Percentiles rank a stretch among this genome's conserved stretches.
Evolutionary conservation across 2,113 vertebrate species (phyloP).

Genomic region (Octodon degus): DNA sequence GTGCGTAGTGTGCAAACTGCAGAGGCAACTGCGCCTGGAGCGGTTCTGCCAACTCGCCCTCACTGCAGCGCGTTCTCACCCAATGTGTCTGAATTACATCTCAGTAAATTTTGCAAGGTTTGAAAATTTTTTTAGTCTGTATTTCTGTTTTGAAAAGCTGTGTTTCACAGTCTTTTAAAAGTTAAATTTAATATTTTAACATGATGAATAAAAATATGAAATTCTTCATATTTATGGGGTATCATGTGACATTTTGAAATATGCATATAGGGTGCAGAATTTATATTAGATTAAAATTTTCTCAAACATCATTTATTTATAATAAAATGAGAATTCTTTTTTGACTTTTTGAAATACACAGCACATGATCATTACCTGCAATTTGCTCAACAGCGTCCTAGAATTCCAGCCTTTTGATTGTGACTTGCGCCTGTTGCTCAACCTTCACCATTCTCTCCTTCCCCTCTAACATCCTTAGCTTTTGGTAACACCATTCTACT

Average conservation of each 20-base stretch:
- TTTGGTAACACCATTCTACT: background rate
- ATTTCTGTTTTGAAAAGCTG: background rate
- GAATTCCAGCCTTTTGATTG: background rate
- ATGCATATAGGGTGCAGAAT: background rate
- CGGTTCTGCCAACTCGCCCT: background rate
- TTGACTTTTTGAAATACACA: background rate
- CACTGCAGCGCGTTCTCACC: background rate
- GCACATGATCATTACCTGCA: background rate
- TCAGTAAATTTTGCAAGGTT: background rate
- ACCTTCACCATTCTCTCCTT: background rate
- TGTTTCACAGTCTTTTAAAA: background rate
- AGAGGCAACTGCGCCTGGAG: no score
- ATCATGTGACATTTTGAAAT: background rate
- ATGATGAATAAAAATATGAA: background rate
- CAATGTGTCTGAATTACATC: background rate
- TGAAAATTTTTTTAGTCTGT: background rate
- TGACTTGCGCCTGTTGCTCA: no score
- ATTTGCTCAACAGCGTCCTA: no score
- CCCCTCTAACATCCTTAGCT: no score
- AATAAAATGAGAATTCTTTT: background rate
- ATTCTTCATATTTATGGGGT: background rate
- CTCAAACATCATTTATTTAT: background rate
- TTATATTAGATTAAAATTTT: background rate
- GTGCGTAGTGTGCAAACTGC: background rate
- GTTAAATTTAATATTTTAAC: background rate